A percentile compares a stretch with the other conserved stretches of the same genome.
phyloP scores from a whole-genome alignment of 2,888 invertebrate genomes.

The Temnothorax ravouxi region DNA sequence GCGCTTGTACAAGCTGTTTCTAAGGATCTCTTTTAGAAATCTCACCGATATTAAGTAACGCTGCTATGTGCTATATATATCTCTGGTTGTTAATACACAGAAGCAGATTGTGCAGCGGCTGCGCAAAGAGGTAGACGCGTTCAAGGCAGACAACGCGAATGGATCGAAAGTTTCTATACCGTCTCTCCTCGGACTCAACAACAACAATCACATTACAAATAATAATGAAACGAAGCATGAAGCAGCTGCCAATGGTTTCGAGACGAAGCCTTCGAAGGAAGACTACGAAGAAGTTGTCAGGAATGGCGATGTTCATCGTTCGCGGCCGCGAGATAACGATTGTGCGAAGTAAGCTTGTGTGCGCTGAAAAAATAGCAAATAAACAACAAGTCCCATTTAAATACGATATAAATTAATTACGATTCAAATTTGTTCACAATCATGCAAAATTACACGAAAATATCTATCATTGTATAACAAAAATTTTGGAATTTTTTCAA shows the following conservation, averaged over 20 bases:
- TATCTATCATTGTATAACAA: not conserved
- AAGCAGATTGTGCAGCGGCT: constrained; percentile 88
- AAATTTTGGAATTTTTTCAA: constrained; percentile 19
- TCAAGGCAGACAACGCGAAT: constrained; percentile 85
- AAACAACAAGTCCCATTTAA: not conserved
- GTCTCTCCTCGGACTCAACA: constrained; percentile 80
- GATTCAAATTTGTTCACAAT: not conserved
- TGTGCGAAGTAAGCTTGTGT: constrained; percentile 77
- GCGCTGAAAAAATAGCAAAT: not conserved
- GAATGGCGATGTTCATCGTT: constrained; percentile 76
- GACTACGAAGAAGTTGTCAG: constrained; percentile 81
- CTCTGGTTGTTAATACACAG: constrained; percentile 82
- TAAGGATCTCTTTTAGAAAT: constrained; percentile 34
- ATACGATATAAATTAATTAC: not conserved
- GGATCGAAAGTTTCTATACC: constrained; percentile 82
- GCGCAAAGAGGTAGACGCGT: constrained; percentile 88
- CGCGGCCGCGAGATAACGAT: constrained; percentile 67
- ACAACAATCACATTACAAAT: constrained; percentile 81
- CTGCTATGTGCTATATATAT: constrained; percentile 20
- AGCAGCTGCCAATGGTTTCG: constrained; percentile 68
- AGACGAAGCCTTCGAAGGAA: constrained; percentile 78
- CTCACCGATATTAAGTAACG: constrained; percentile 12
- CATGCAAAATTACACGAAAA: not conserved
- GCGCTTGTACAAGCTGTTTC: not conserved
- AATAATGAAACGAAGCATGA: constrained; percentile 77